These are phyloP conservation scores for Athene noctua DNA, from an alignment of 2,113 vertebrate species.

Conservation along the genomic window DNA sequence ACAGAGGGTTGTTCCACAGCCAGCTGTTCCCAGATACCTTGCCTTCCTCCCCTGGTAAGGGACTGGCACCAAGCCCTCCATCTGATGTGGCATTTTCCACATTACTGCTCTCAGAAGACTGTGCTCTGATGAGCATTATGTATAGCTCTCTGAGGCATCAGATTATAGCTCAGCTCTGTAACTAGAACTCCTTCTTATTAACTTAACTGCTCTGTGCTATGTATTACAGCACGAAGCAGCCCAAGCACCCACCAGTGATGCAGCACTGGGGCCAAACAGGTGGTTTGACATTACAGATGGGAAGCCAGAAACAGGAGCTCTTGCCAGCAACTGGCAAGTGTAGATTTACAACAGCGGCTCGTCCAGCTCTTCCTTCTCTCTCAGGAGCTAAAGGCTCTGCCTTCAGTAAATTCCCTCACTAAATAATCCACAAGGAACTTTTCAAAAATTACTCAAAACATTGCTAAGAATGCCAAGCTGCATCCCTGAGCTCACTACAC, in stretches of 20 bases:
- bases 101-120: not conserved
- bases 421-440: slow-evolving; percentile 35
- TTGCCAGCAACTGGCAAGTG: not conserved
- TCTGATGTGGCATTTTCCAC: not conserved
- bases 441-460: not conserved
- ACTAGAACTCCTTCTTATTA: not conserved
- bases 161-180: not conserved
- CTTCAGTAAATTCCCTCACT: slow-evolving; percentile 28
- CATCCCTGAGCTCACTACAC: not conserved
- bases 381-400: not conserved
- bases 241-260: fast-evolving
- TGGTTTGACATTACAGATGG: not conserved
- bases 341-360: not conserved
- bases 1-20: not conserved
- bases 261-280: not conserved
- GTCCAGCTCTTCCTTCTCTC: not conserved
- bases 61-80: not conserved
- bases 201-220: not conserved
- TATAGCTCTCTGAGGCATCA: not conserved
- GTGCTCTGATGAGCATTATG: fast-evolving
- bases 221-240: not conserved
- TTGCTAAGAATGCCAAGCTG: not conserved
- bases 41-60: not conserved
- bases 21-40: not conserved
- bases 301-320: not conserved